Evolutionary conservation across 2,888 invertebrate genomes (phyloP).

Genomic region (Reticulitermes lucifugus): DNA sequence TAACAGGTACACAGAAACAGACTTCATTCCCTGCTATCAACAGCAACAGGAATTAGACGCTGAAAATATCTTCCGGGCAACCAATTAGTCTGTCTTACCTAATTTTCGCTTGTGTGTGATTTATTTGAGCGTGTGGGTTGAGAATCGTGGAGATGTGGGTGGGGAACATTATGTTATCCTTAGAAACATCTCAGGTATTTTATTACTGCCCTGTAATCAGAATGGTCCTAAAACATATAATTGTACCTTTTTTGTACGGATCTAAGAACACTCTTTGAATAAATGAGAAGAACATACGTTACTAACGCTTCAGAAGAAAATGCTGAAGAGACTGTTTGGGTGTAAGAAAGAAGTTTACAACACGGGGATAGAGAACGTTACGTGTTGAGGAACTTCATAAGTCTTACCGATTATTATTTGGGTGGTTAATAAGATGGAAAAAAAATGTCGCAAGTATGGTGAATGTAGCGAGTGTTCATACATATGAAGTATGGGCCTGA

Average conservation of each 20-base stretch:
- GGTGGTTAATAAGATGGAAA: background rate
- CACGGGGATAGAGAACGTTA: background rate
- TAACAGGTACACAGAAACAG: background rate
- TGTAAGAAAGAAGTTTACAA: background rate
- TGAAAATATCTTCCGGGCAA: background rate
- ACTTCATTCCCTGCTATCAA: background rate
- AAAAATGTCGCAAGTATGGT: background rate
- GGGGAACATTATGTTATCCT: background rate
- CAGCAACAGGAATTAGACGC: background rate
- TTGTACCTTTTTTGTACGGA: background rate
- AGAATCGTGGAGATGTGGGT: background rate
- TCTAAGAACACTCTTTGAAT: background rate
- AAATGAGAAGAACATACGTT: background rate
- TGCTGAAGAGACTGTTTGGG: background rate
- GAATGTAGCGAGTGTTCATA: background rate
- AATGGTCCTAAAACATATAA: background rate
- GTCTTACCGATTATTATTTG: background rate
- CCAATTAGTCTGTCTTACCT: background rate
- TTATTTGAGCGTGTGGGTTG: background rate
- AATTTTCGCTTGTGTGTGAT: background rate
- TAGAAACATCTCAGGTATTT: background rate
- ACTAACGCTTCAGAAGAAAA: background rate
- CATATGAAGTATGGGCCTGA: background rate
- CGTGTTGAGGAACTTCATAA: background rate
- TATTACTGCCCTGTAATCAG: background rate